phyloP scores from a whole-genome alignment of 2,888 invertebrate species.

The Ennomos quercinarius region DNA sequence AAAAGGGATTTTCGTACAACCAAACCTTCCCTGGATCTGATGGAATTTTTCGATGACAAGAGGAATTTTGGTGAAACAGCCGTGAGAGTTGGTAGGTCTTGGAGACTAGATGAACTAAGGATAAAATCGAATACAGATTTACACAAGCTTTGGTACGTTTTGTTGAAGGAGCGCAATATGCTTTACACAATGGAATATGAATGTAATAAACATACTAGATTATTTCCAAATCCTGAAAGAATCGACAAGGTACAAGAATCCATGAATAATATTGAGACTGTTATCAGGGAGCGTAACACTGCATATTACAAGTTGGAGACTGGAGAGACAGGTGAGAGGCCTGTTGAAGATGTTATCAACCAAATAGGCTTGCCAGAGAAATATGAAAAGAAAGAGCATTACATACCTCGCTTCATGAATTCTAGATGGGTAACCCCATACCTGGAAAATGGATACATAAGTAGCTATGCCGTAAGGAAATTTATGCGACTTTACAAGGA shows the following conservation, averaged over 20 bases:
- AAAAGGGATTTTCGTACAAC: constrained; percentile 70
- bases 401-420: constrained; percentile 89
- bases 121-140: constrained; percentile 97
- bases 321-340: constrained; percentile 93
- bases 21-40: constrained; percentile 80
- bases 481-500: constrained; percentile 86
- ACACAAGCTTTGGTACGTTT: constrained; percentile 97
- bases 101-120: constrained; percentile 95
- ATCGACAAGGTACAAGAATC: constrained; percentile 97
- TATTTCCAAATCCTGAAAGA: constrained; percentile 96
- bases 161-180: constrained; percentile 99
- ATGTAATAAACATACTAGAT: constrained; percentile 86
- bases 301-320: constrained; percentile 96
- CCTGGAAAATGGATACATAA: constrained; percentile 79
- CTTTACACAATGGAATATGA: constrained; percentile 97
- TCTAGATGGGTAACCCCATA: constrained; percentile 86
- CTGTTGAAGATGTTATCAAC: constrained; percentile 85
- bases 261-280: constrained; percentile 96
- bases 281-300: constrained; percentile 95
- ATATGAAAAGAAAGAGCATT: constrained; percentile 86
- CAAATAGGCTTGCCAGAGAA: constrained; percentile 86
- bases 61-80: constrained; percentile 93
- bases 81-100: constrained; percentile 93
- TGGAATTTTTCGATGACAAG: constrained; percentile 95
- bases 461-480: constrained; percentile 86